phyloP scores from a whole-genome alignment of 2,113 vertebrate species.

The Irena cyanogastra region DNA sequence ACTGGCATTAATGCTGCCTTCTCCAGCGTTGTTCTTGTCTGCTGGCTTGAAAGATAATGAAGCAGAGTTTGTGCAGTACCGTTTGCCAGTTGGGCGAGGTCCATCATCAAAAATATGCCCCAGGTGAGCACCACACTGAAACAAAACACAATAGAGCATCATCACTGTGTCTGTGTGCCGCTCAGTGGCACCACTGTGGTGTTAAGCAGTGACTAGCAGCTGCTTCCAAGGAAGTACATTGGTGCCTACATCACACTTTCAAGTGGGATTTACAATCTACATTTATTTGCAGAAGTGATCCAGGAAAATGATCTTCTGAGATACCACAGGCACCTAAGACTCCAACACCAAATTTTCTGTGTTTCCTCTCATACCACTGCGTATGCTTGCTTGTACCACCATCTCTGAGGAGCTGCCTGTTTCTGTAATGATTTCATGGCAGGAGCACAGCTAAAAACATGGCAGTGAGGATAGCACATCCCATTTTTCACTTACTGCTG shows the following conservation, averaged over 20 bases:
- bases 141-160: slow-evolving; percentile 48
- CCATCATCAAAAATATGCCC: slow-evolving; percentile 97
- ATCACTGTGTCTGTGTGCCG: neutral
- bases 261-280: neutral
- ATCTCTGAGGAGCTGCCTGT: neutral
- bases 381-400: neutral
- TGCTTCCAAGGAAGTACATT: neutral
- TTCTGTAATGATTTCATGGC: neutral
- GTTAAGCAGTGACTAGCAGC: neutral
- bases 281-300: neutral
- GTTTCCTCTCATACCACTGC: neutral
- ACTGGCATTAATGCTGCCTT: neutral
- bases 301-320: neutral
- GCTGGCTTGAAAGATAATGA: slow-evolving; percentile 78
- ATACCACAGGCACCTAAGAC: neutral
- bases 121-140: slow-evolving; percentile 94
- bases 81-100: slow-evolving; percentile 89
- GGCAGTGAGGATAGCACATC: neutral
- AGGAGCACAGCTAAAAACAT: neutral
- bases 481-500: neutral
- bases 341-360: neutral
- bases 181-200: neutral
- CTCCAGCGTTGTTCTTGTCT: slow-evolving; percentile 31
- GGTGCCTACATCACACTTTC: neutral
- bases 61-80: slow-evolving; percentile 96